A percentile compares a stretch with the other conserved stretches of the same genome.
Conservation (phyloP, 1,140 invertebrate species). For the Argopecten irradians region DNA sequence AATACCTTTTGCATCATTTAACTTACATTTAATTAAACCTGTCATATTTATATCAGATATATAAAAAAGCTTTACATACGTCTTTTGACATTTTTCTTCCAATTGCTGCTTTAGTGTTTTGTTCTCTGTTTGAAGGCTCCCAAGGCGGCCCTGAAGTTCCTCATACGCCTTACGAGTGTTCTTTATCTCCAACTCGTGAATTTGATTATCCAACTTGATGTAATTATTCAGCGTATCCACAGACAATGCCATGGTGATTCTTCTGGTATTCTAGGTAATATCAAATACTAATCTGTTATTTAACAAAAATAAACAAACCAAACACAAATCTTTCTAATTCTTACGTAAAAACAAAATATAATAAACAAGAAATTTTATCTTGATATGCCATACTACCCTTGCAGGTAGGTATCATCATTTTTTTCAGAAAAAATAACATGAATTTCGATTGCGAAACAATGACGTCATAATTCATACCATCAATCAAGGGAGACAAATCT, state of each 20-base stretch:
- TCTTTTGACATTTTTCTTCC: slow-evolving; percentile 67
- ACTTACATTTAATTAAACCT: background rate
- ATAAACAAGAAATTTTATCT: too few relatives aligned
- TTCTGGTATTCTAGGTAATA: too few relatives aligned
- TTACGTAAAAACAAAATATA: too few relatives aligned
- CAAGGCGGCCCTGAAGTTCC: slow-evolving; percentile 54
- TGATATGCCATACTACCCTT: too few relatives aligned
- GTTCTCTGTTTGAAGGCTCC: slow-evolving; percentile 52
- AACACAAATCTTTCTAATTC: too few relatives aligned
- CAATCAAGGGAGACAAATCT: too few relatives aligned
- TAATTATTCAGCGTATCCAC: slow-evolving; percentile 57
- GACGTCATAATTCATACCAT: too few relatives aligned
- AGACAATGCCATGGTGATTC: slow-evolving; percentile 38
- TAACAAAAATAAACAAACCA: too few relatives aligned
- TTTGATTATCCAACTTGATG: slow-evolving; percentile 63
- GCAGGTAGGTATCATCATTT: too few relatives aligned
- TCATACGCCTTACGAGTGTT: slow-evolving; percentile 61
- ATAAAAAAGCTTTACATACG: background rate
- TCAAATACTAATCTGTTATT: too few relatives aligned
- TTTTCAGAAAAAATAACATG: too few relatives aligned
- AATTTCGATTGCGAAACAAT: too few relatives aligned
- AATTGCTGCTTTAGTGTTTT: slow-evolving; percentile 68
- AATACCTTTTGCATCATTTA: background rate
- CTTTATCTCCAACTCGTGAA: slow-evolving; percentile 59
- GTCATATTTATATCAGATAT: background rate